Percentiles rank a stretch among this genome's conserved stretches.
phyloP scores from a whole-genome alignment of 2,113 vertebrate genomes.

The Uria aalge region DNA sequence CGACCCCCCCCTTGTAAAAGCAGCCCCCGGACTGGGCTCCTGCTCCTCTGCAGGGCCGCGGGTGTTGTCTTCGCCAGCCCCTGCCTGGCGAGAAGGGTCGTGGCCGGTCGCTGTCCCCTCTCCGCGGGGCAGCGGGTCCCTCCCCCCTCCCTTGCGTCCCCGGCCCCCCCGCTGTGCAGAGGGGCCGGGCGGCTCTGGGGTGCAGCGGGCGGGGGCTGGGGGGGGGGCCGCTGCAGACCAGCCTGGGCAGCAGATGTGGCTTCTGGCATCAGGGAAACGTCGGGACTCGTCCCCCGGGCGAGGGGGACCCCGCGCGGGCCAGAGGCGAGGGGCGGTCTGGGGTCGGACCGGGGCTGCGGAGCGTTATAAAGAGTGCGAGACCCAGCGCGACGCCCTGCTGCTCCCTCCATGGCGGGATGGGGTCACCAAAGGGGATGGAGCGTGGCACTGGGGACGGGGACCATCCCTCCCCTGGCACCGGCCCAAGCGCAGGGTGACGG shows the following conservation, averaged over 20 bases:
- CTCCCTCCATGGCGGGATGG: not conserved
- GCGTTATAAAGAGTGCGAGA: not conserved
- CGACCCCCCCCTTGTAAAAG: not conserved
- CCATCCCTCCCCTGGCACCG: not conserved
- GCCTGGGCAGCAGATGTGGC: not conserved
- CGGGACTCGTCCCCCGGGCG: accelerated
- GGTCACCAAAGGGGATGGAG: not conserved
- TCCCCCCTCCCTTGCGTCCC: too few species aligned
- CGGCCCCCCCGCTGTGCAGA: not conserved
- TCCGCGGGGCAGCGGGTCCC: accelerated
- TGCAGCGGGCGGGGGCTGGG: not conserved
- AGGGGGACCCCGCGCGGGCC: not conserved
- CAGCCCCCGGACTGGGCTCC: not conserved
- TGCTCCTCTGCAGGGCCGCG: not conserved
- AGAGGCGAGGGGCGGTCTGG: not conserved
- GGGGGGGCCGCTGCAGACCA: not conserved
- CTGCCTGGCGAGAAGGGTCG: not conserved
- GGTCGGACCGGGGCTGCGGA: not conserved
- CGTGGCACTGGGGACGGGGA: accelerated
- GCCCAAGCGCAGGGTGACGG: accelerated
- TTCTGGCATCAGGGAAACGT: not conserved
- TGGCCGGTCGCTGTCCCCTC: not conserved
- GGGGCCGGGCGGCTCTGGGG: not conserved
- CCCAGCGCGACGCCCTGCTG: not conserved
- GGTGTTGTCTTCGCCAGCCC: not conserved